These are phyloP conservation scores for Nesidiocoris tenuis DNA, from an alignment of 2,888 invertebrate species.

Conservation along the genomic window DNA sequence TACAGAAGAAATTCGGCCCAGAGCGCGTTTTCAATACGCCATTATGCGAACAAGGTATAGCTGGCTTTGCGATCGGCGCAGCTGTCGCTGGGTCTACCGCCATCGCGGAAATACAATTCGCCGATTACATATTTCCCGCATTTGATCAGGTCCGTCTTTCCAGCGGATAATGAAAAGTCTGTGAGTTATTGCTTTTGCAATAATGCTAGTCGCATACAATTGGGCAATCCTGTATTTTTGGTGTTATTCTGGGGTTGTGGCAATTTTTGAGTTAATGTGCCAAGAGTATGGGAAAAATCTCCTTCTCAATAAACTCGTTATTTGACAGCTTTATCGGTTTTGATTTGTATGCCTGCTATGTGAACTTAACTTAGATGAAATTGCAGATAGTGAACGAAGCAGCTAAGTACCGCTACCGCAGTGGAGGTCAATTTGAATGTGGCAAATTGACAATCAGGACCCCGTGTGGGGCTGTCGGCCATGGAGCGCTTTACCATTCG, in stretches of 20 bases:
- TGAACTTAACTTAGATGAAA: too few relatives aligned
- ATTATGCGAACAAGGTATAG: conserved; percentile 93
- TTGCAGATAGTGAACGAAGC: conserved; percentile 87
- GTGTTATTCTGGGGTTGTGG: too few relatives aligned
- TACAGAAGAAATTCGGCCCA: conserved; percentile 90
- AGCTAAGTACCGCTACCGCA: conserved; percentile 90
- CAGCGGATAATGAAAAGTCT: too few relatives aligned
- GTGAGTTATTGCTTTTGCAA: neutral
- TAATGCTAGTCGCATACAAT: too few relatives aligned
- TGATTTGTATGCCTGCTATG: too few relatives aligned
- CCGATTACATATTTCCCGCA: conserved; percentile 98
- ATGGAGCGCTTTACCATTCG: conserved; percentile 96
- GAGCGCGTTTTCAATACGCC: conserved; percentile 97
- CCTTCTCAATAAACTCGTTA: too few relatives aligned
- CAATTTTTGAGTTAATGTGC: too few relatives aligned
- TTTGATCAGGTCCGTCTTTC: conserved; percentile 81
- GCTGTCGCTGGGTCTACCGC: conserved; percentile 90
- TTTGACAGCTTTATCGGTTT: too few relatives aligned
- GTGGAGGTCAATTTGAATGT: conserved; percentile 85
- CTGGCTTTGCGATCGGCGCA: conserved; percentile 93
- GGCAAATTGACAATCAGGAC: conserved; percentile 88
- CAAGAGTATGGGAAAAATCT: too few relatives aligned
- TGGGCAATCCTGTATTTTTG: too few relatives aligned
- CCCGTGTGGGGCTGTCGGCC: conserved; percentile 97
- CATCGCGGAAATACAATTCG: conserved; percentile 98